Evolutionary conservation across 2,797 vertebrate species (phyloP), one percentile per base, ranked within the genome.

Genomic region (Sphenopsis melanotis): DNA sequence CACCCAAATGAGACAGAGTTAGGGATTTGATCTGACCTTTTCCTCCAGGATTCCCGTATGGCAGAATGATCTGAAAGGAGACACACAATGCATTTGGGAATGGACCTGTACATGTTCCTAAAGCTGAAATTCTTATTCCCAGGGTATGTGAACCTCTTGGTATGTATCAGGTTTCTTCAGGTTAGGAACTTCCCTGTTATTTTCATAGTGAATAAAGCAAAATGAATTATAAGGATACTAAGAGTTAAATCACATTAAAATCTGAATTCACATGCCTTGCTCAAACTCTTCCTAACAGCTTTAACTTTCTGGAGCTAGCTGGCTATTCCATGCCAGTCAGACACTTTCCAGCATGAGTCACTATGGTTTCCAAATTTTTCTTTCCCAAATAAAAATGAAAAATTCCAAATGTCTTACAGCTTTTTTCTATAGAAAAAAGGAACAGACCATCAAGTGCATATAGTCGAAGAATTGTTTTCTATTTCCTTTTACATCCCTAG

Each of bases 301-400:
- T 60, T 83, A 90, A 93, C 47, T 88, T 91, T 96, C 85, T 94
- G 87, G 72, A 94, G 47, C 46, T 91, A 82, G 70, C 65, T 90
- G 72, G 56, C 52, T 95, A 77, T 94, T 86, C 87, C 70, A 94
- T 94, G 88, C 90, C 87, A 96, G 90, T 96, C 93, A 95, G 89
- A 94, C 91, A 82, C 63, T 95, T 97, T 97, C 92, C 96, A 96
- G 37, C 46, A 74, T 93, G 92, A 94, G 68, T 93, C 92, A 94
- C 83, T 87, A 87, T 55, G 77, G 86, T 95, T 97, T 97, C 95
- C 94, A 97, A 95, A 84, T 89, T 90, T 86, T 86, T 84, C 86
- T 93, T 96, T 96, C 92, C 91, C 69, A 96, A 97, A 97, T 97
- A 95, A 96, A 96, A 96, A 74, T 18, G 78, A 95, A 94, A 86